phyloP scores from a whole-genome alignment of 2,888 invertebrate species.

The Parnassius apollo region DNA sequence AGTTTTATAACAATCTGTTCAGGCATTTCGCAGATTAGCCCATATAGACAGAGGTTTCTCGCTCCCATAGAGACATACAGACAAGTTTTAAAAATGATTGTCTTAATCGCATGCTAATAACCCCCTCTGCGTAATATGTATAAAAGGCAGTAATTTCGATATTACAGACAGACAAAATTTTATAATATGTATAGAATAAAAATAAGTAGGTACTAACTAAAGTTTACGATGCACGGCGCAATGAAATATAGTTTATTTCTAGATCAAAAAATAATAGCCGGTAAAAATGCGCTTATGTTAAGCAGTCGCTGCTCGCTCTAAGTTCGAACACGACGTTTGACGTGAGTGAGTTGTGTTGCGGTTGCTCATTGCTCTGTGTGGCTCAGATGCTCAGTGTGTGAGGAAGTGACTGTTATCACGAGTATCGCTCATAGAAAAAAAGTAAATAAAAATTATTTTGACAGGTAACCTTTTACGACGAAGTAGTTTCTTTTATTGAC shows the following conservation, averaged over 20 bases:
- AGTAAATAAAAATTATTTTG: slow-evolving; percentile 50
- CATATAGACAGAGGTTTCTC: too few relatives aligned
- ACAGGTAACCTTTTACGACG: slow-evolving; percentile 57
- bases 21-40: too few relatives aligned
- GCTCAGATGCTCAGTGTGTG: slow-evolving; percentile 19
- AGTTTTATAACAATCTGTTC: too few relatives aligned
- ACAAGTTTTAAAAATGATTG: too few relatives aligned
- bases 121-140: too few relatives aligned
- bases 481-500: too few relatives aligned
- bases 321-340: slow-evolving; percentile 42
- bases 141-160: too few relatives aligned
- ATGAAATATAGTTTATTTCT: slow-evolving; percentile 45
- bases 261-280: slow-evolving; percentile 30
- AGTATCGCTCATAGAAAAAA: slow-evolving; percentile 32
- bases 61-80: too few relatives aligned
- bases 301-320: slow-evolving; percentile 43
- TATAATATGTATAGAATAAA: too few relatives aligned
- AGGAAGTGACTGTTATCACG: slow-evolving; percentile 33
- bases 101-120: too few relatives aligned
- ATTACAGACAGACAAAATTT: too few relatives aligned
- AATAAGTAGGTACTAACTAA: background rate
- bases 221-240: slow-evolving; percentile 28
- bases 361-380: background rate
- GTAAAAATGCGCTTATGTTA: slow-evolving; percentile 13
- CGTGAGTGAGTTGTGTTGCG: slow-evolving; percentile 41